phyloP scores from a whole-genome alignment of 2,113 vertebrate species.

The Zapus hudsonius region DNA sequence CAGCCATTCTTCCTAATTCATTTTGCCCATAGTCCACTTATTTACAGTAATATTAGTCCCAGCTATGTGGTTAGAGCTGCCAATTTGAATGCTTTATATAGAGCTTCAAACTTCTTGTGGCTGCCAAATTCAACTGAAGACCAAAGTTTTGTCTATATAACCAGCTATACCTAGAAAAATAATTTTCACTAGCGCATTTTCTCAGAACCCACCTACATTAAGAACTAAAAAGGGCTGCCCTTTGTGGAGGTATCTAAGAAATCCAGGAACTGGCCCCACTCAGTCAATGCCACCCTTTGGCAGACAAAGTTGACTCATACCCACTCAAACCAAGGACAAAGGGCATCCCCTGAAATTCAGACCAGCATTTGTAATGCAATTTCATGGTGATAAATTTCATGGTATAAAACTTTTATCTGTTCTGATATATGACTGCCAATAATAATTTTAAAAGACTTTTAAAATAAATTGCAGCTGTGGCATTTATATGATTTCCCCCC shows the following conservation, averaged over 20 bases:
- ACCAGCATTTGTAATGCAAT: conserved; percentile 11
- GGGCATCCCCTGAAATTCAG: conserved; percentile 4
- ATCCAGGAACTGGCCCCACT: background rate
- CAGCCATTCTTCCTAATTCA: conserved; percentile 43
- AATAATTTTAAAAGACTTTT: conserved; percentile 35
- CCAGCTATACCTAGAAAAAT: conserved; percentile 34
- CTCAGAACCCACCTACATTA: background rate
- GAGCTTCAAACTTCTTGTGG: background rate
- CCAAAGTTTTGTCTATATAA: conserved; percentile 45
- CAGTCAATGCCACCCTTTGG: background rate
- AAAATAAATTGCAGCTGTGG: background rate
- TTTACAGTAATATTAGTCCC: conserved; percentile 41
- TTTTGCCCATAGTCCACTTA: conserved; percentile 44
- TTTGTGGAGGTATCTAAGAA: background rate
- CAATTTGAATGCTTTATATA: conserved; percentile 52
- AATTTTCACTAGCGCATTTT: background rate
- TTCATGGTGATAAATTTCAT: background rate
- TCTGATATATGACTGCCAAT: conserved; percentile 16
- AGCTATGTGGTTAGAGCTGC: conserved; percentile 44
- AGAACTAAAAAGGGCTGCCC: background rate
- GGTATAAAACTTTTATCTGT: background rate
- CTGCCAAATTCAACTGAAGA: conserved; percentile 62
- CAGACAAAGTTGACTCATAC: background rate
- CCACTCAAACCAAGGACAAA: conserved; percentile 13
- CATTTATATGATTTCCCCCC: conserved; percentile 15